phyloP scores from a whole-genome alignment of 2,797 vertebrate species.

The Fringilla coelebs region DNA sequence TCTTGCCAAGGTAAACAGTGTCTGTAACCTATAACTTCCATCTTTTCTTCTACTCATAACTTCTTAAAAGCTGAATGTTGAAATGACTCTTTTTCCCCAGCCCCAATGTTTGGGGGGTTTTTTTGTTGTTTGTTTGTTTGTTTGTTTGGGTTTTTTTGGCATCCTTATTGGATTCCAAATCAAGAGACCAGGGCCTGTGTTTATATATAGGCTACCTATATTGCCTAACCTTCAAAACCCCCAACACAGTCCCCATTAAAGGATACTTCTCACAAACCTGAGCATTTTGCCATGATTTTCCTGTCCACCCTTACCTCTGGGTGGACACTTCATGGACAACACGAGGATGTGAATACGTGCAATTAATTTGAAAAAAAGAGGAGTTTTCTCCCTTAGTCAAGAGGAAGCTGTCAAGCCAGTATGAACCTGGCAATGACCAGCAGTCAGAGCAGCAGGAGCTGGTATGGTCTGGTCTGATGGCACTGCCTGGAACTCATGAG shows the following conservation, averaged over 20 bases:
- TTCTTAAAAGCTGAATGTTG: neutral
- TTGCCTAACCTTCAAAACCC: neutral
- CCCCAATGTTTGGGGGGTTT: too few species aligned
- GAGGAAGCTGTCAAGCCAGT: neutral
- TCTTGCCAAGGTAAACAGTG: neutral
- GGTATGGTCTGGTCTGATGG: neutral
- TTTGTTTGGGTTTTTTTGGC: too few species aligned
- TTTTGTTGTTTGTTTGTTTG: too few species aligned
- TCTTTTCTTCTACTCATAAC: neutral
- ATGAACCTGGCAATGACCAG: neutral
- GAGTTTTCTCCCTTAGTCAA: neutral
- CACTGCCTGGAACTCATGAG: neutral
- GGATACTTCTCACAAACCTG: neutral
- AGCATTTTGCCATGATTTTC: neutral
- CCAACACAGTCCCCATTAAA: neutral
- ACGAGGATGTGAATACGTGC: neutral
- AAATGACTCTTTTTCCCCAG: neutral
- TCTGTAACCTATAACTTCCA: neutral
- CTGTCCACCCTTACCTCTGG: neutral
- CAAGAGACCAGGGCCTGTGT: neutral
- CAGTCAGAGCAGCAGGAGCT: neutral
- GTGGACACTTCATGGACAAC: neutral
- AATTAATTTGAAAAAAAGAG: neutral
- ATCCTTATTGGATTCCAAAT: neutral
- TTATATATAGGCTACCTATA: neutral